phyloP scores from a whole-genome alignment of 2,888 invertebrate species.

The Pteria penguin region DNA sequence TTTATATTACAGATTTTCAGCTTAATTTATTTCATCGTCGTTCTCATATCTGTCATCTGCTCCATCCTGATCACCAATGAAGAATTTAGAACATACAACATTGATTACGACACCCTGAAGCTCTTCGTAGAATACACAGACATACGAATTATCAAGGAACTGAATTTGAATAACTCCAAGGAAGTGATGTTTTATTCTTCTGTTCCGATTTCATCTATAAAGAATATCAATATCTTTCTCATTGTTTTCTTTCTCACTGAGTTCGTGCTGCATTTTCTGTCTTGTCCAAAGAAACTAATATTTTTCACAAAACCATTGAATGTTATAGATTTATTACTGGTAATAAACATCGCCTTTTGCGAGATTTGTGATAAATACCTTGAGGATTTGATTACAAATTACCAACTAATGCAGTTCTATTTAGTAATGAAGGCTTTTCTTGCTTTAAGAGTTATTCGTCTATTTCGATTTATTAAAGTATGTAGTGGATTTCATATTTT shows the following conservation, averaged over 20 bases:
- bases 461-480: conserved; percentile 20
- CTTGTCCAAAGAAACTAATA: conserved; percentile 20
- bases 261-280: conserved; percentile 25
- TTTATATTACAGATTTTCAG: too few species aligned
- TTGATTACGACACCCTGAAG: background rate
- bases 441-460: conserved; percentile 13
- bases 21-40: too few species aligned
- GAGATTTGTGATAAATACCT: conserved; percentile 14
- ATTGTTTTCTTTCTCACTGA: conserved; percentile 24
- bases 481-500: conserved; percentile 26
- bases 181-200: conserved; percentile 17
- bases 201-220: background rate
- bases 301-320: conserved; percentile 25
- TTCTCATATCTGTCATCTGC: too few species aligned
- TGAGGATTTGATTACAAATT: background rate
- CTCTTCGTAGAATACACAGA: background rate
- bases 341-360: conserved; percentile 14
- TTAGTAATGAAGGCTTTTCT: conserved; percentile 20
- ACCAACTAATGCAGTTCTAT: conserved; percentile 17
- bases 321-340: conserved; percentile 19
- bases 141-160: conserved; percentile 7
- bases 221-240: background rate
- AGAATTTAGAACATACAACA: too few species aligned
- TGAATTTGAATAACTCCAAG: conserved; percentile 27
- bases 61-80: too few species aligned